Evolutionary conservation across 2,888 invertebrate genomes (phyloP), one percentile per base, ranked within the genome.

Genomic region (Torymus auratus): DNA sequence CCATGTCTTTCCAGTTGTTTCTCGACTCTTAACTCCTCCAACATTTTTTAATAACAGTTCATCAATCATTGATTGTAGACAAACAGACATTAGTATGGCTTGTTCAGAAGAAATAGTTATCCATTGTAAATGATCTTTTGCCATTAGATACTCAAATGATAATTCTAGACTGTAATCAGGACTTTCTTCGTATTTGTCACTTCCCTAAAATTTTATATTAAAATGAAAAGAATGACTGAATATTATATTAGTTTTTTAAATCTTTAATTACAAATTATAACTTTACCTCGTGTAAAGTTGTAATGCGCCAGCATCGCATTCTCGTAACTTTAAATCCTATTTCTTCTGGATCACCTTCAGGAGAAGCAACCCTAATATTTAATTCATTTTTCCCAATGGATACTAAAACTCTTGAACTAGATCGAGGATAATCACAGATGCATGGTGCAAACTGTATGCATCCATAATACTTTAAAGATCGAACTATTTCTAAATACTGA

Each of bases 261-360:
- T 50, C 60, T 58, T 55, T 55, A 70, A 50, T 50, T 50, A 10
- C 41, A 55, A 60, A 64, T 68, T 64, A 62, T 55, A 60, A 58
- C 77, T 61, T 53, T 77, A 82, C 81, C 77, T 84, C 80, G 12
- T 80, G 61, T 71, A 95, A 92, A 1, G 97, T 96, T 20, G 97
- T 98, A 68, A 99, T 97, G 85, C 99, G 94, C 99, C 99, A 99
- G 88, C 98, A 98, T 80, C 97, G 94, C 96, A 99, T 99, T 85
- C 99, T 93, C 0, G 98, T 99, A 58, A 99, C 97, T 91, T 97
- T 96, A 91, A 98, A 99, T 86, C 94, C 93, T 68, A 96, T 95
- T 91, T 98, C 98, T 84, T 94, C 94, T n/a, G 94, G 91, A 77
- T 94, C 93, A 52, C 93, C 92, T 17, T 93, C 92, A 23, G 94